These are phyloP conservation scores for Rattus rattus DNA, from an alignment of 2,113 vertebrate species.

Conservation along the genomic window DNA sequence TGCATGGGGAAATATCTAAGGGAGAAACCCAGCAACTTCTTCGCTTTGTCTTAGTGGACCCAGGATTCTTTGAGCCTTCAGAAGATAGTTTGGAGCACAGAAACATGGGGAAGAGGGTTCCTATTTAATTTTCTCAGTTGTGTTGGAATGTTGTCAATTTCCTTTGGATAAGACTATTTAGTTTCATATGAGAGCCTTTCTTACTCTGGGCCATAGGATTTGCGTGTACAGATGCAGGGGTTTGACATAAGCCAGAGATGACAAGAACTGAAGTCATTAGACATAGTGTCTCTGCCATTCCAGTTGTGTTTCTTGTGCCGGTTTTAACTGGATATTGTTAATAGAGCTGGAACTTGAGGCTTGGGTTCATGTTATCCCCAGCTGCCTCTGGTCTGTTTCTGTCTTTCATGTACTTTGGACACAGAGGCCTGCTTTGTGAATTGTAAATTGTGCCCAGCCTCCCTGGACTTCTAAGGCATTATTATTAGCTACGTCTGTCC, in stretches of 20 bases:
- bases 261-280: neutral
- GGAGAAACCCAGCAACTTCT: neutral
- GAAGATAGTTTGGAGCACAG: neutral
- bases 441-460: neutral
- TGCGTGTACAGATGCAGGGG: neutral
- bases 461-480: neutral
- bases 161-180: neutral
- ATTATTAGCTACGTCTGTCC: neutral
- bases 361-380: neutral
- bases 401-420: neutral
- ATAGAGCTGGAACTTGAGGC: neutral
- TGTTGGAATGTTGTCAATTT: neutral
- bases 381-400: neutral
- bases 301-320: accelerated
- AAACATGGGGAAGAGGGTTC: neutral
- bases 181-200: neutral
- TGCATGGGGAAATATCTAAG: conserved; percentile 11
- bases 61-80: neutral
- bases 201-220: neutral
- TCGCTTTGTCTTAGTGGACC: conserved; percentile 16
- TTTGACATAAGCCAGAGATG: neutral
- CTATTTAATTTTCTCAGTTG: neutral
- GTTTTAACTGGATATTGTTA: neutral
- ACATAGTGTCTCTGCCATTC: neutral
- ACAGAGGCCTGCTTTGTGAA: neutral